These are phyloP conservation scores for Heliconius himera DNA, from an alignment of 1,140 invertebrate genomes.

Conservation along the genomic window DNA sequence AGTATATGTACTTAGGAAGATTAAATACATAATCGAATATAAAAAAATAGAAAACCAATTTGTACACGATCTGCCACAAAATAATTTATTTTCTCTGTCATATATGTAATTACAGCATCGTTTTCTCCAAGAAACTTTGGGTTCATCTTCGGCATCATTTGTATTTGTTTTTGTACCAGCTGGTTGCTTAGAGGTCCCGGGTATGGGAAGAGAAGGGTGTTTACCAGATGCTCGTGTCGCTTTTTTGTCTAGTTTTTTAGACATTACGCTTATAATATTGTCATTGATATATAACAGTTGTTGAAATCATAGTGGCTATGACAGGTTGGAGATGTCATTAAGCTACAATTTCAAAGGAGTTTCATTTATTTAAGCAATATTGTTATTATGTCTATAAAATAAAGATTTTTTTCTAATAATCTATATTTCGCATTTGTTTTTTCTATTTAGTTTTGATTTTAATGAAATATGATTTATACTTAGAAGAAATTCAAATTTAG, in stretches of 20 bases:
- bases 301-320: constrained; percentile 29
- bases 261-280: constrained; percentile 35
- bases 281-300: constrained; percentile 17
- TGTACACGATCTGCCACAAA: constrained; percentile 54
- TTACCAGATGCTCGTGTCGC: constrained; percentile 13
- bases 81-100: constrained; percentile 52
- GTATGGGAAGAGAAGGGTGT: constrained; percentile 36
- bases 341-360: not conserved
- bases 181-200: constrained; percentile 34
- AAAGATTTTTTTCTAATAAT: too few species aligned
- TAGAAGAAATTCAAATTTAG: too few species aligned
- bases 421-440: too few species aligned
- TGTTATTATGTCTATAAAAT: not conserved
- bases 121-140: constrained; percentile 26
- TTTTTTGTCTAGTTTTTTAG: constrained; percentile 31
- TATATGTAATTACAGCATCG: constrained; percentile 50
- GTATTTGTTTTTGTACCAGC: constrained; percentile 1
- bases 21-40: constrained; percentile 66
- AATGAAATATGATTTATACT: too few species aligned
- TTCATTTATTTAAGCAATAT: not conserved
- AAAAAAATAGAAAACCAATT: constrained; percentile 58
- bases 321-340: not conserved
- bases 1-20: constrained; percentile 63
- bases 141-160: not conserved
- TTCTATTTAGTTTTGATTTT: too few species aligned